Conservation (phyloP, 37 sponge, comb jelly and placozoan genomes). For the Eunapius fragilis region DNA sequence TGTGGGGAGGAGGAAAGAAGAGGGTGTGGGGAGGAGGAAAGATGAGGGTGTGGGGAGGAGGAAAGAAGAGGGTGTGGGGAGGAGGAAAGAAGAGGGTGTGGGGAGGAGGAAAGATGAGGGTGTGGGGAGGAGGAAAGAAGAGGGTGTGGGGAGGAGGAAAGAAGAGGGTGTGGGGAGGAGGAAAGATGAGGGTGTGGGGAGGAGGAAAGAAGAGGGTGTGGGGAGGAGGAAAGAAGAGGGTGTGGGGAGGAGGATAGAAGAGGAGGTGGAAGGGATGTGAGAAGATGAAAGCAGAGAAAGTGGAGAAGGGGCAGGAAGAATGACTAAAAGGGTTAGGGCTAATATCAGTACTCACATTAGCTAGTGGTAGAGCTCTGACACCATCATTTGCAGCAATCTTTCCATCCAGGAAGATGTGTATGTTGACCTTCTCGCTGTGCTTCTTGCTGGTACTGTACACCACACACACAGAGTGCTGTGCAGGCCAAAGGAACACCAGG, state of each 20-base stretch:
- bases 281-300: background rate
- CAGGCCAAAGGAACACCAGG: background rate
- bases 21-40: background rate
- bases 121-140: constrained; percentile 12
- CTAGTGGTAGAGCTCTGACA: background rate
- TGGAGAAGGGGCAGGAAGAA: background rate
- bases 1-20: background rate
- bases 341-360: background rate
- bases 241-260: background rate
- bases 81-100: background rate
- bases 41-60: background rate
- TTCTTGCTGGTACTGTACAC: background rate
- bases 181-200: background rate
- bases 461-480: background rate
- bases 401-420: background rate
- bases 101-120: background rate
- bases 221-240: background rate
- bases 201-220: too few species aligned
- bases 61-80: background rate
- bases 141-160: constrained; percentile 1
- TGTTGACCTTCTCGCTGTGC: background rate
- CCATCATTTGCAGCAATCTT: background rate
- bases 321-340: background rate
- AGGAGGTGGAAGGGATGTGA: too few species aligned
- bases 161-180: background rate